Base-by-base conservation (phyloP, 2,113 vertebrate species). In the Gallinago jamesoni region DNA sequence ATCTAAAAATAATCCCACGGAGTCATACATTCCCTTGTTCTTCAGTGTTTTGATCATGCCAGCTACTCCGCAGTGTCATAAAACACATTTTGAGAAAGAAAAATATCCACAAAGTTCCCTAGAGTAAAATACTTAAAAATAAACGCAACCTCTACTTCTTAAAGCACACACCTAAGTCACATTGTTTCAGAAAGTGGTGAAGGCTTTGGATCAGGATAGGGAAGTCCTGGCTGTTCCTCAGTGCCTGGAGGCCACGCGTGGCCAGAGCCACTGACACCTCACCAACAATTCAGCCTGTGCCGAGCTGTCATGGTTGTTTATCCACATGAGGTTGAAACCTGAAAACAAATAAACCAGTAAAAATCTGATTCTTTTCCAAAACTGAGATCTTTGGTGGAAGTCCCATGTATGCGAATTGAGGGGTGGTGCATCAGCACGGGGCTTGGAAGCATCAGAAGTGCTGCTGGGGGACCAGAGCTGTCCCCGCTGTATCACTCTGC, bases 1-100 rank as follows among this genome's bases (percentile, higher is more conserved):
- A 67, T 53, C 92, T 95, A 95, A 97, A 94, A 90, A 93, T 87
- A 93, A 76, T 73, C 69, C 24, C 28, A 53, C 56, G 39, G 80
- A 94, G 80, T 96, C 90, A 86, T 81, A 72, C 3, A 3, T 84
- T 84, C 64, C 77, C 83, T 82, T 80, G 76, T 70, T 92, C 69
- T 67, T 91, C 74, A 85, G 80, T 56, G 33, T 80, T 92, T 97
- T 30, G 75, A 64, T 89, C 89, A 79, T 86, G 94, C 89, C 87
- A 93, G 83, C 88, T 90, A 80, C 70, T 79, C 70, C 39, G 18
- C 76, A 64, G 68, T 70, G 78, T 87, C 92, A 64, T 37, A 70
- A 89, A 91, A 85, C 30, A 77, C 39, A 22, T 82, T 79, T 48
- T 50, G 77, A 94, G 62, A 70, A 84, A 31, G 31, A 88, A 80